Conservation (phyloP, 2,113 vertebrate species). For the Rhizomys pruinosus region DNA sequence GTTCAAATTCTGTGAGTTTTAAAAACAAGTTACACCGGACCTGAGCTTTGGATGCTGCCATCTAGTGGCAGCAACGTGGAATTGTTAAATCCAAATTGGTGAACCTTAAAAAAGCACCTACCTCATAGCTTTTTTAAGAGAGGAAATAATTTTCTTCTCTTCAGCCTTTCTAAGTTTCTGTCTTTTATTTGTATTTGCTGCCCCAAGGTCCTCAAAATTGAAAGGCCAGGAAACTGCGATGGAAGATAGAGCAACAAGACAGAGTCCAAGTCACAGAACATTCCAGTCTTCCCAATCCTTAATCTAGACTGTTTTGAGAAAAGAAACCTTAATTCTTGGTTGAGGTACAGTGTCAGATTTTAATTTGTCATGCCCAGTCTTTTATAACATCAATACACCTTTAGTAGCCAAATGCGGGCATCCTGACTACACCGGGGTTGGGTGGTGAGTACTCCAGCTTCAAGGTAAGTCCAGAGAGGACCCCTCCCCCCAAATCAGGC, state of each 20-base stretch:
- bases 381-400: background rate
- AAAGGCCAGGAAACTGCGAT: background rate
- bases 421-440: too few species aligned
- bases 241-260: background rate
- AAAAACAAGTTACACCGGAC: accelerated
- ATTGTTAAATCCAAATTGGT: background rate
- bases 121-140: background rate
- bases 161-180: background rate
- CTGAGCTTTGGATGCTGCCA: slow-evolving; percentile 68
- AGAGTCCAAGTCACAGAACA: background rate
- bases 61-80: slow-evolving; percentile 72
- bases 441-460: too few species aligned
- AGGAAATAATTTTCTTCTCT: background rate
- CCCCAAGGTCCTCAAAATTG: background rate
- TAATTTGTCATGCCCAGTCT: background rate
- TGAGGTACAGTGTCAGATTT: background rate
- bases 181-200: background rate
- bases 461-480: too few species aligned
- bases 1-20: background rate
- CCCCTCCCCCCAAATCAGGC: too few species aligned
- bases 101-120: background rate
- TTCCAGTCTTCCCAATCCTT: background rate
- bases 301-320: background rate
- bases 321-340: background rate
- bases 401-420: background rate